Percentiles rank a stretch among this genome's conserved stretches.
These are phyloP conservation scores for Macrocentrus cingulum DNA, from an alignment of 1,140 invertebrate species.

Conservation along the genomic window DNA sequence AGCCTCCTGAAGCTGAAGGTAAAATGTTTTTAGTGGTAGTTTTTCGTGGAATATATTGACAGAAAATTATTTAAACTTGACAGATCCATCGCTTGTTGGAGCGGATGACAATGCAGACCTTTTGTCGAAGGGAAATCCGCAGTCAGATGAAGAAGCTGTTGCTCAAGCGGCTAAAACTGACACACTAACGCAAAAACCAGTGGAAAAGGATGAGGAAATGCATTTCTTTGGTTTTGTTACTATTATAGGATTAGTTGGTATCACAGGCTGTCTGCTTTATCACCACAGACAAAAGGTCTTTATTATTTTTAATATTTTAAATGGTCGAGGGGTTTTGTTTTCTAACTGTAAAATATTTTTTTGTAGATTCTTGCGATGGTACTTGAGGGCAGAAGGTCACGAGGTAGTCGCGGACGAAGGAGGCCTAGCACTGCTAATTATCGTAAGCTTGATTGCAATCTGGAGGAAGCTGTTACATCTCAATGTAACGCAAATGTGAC, in stretches of 20 bases:
- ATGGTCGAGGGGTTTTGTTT: neutral
- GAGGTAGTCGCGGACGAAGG: conserved; percentile 53
- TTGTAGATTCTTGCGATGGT: conserved; percentile 62
- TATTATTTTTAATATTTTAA: conserved; percentile 1
- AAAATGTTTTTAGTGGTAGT: no score
- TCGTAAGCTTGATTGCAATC: conserved; percentile 64
- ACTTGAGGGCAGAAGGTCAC: conserved; percentile 61
- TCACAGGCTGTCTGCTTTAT: conserved; percentile 66
- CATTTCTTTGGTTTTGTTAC: conserved; percentile 70
- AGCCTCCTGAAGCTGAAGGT: no score
- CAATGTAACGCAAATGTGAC: conserved; percentile 55
- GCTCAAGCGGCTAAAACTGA: neutral
- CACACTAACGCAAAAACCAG: neutral
- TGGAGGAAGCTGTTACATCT: conserved; percentile 67
- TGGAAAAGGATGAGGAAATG: conserved; percentile 51
- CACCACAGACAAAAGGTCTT: conserved; percentile 71
- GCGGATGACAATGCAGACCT: no score
- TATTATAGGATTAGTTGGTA: conserved; percentile 61
- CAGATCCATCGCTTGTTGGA: no score
- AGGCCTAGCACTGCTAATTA: conserved; percentile 64
- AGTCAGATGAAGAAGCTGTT: neutral
- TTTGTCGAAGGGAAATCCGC: neutral
- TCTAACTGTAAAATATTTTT: neutral
- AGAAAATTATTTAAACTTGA: no score
- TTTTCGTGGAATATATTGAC: no score